Evolutionary conservation across 2,113 vertebrate genomes (phyloP).

Genomic region (Microcebus murinus): DNA sequence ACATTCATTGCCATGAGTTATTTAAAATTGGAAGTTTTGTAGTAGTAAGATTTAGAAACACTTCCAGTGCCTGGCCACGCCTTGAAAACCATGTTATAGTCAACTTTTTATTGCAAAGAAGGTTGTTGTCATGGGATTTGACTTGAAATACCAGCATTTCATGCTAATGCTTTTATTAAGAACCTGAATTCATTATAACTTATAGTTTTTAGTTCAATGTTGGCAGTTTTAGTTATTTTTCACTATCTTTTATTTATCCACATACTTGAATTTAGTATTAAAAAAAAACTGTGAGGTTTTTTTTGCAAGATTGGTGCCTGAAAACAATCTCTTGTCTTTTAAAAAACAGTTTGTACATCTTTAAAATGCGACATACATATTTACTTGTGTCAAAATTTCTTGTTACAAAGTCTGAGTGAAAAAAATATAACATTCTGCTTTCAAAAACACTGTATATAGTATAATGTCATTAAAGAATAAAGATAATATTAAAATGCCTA

Average conservation of each 20-base stretch:
- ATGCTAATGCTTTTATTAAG: conserved; percentile 4
- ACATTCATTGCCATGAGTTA: not conserved
- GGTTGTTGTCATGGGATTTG: not conserved
- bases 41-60: not conserved
- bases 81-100: not conserved
- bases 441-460: not conserved
- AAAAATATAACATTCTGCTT: not conserved
- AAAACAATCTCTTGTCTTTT: conserved; percentile 17
- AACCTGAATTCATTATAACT: not conserved
- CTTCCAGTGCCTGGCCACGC: not conserved
- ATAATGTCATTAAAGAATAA: not conserved
- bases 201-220: not conserved
- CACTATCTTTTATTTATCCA: conserved; percentile 31
- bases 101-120: not conserved
- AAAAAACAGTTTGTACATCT: not conserved
- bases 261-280: conserved; percentile 44
- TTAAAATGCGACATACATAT: conserved; percentile 31
- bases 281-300: conserved; percentile 39
- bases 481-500: not conserved
- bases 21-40: not conserved
- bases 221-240: conserved; percentile 10
- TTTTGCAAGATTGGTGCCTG: conserved; percentile 56
- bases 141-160: not conserved
- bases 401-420: conserved; percentile 14
- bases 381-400: not conserved